These are phyloP conservation scores for Unio delphinus DNA, from an alignment of 2,888 invertebrate genomes.

Conservation along the genomic window DNA sequence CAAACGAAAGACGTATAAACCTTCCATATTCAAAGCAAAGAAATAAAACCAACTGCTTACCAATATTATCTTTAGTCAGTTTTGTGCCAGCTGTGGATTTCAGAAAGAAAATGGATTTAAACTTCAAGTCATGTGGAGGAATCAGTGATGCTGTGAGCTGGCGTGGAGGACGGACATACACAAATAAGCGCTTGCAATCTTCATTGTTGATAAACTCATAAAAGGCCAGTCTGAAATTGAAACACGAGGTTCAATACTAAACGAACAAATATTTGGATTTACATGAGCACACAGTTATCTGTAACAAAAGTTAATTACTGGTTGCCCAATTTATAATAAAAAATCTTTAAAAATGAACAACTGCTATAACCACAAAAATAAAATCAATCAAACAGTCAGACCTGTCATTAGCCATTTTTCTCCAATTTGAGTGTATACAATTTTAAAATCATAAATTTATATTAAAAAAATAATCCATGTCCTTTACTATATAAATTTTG, in stretches of 20 bases:
- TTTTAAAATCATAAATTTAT: no score
- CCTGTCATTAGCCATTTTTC: no score
- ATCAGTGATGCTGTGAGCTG: constrained; percentile 64
- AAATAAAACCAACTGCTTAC: constrained; percentile 43
- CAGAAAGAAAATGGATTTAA: constrained; percentile 69
- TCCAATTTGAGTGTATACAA: no score
- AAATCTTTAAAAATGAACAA: no score
- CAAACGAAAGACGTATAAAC: not conserved
- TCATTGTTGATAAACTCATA: constrained; percentile 71
- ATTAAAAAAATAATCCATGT: no score
- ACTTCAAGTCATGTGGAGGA: constrained; percentile 64
- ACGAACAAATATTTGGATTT: no score
- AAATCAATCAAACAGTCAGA: no score
- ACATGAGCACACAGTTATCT: no score
- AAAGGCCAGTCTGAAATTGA: constrained; percentile 64
- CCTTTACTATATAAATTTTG: no score
- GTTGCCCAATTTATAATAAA: no score
- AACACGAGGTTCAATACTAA: not conserved
- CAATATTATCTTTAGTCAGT: constrained; percentile 69
- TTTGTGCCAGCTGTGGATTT: constrained; percentile 68
- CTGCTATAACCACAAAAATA: no score
- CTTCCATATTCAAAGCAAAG: not conserved
- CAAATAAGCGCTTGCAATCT: constrained; percentile 67
- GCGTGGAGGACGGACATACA: constrained; percentile 56
- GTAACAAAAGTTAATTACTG: no score